Evolutionary conservation across 2,797 vertebrate genomes (phyloP).

Genomic region (Aeoliscus strigatus): DNA sequence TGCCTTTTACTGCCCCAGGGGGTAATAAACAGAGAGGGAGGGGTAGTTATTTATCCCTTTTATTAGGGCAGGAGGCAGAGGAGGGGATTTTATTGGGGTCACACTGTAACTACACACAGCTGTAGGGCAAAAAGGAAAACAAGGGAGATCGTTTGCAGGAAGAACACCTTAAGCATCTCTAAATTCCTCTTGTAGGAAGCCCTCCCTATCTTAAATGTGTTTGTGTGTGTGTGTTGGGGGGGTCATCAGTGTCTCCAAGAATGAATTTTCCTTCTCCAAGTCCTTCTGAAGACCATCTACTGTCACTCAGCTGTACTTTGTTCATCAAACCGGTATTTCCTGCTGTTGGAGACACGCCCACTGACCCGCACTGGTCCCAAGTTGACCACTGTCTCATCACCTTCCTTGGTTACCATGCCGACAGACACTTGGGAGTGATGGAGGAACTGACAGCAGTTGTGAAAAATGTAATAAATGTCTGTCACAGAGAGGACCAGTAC

Average conservation of each 20-base stretch:
- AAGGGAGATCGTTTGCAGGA: conserved; percentile 31
- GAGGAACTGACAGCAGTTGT: conserved; percentile 1
- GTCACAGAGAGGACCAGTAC: neutral
- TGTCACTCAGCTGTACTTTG: conserved; percentile 69
- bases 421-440: too few relatives aligned
- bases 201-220: conserved; percentile 17
- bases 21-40: conserved; percentile 75
- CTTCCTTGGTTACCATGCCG: conserved; percentile 25
- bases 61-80: conserved; percentile 68
- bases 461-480: neutral
- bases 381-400: conserved; percentile 24
- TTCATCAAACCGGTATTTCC: conserved; percentile 77
- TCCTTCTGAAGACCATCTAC: conserved; percentile 76
- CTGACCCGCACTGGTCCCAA: conserved; percentile 23
- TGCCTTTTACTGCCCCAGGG: conserved; percentile 80
- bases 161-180: conserved; percentile 32
- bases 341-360: conserved; percentile 49
- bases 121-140: conserved; percentile 57
- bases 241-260: conserved; percentile 29
- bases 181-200: conserved; percentile 51
- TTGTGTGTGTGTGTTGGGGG: conserved; percentile 12
- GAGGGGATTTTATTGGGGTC: conserved; percentile 77
- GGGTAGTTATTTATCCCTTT: conserved; percentile 74
- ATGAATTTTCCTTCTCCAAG: conserved; percentile 41
- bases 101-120: conserved; percentile 77